Evolutionary conservation across 1,140 invertebrate genomes (phyloP).

Genomic region (Nebria ingens): DNA sequence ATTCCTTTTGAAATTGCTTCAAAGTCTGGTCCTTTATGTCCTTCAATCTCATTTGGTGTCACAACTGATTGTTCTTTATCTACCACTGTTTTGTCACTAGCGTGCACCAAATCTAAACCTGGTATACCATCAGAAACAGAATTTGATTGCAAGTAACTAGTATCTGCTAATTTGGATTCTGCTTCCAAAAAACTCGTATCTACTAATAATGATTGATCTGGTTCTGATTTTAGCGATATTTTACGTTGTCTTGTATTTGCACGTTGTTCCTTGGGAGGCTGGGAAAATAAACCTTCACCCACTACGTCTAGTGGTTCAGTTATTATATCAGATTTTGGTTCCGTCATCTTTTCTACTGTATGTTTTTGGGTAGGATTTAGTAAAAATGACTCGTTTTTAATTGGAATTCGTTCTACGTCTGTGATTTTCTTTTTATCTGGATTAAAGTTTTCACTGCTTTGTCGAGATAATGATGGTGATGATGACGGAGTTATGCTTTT

Average conservation of each 20-base stretch:
- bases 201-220: not conserved
- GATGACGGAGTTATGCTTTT: slow-evolving; percentile 10
- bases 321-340: not conserved
- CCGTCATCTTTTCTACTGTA: not conserved
- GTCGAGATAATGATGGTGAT: slow-evolving; percentile 1
- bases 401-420: slow-evolving; percentile 24
- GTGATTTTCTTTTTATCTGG: slow-evolving; percentile 18
- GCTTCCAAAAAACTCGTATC: not conserved
- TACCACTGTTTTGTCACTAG: slow-evolving; percentile 22
- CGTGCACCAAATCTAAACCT: slow-evolving; percentile 48
- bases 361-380: too few species aligned
- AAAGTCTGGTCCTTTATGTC: slow-evolving; percentile 36
- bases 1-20: slow-evolving; percentile 46
- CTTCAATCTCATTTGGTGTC: slow-evolving; percentile 10
- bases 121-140: slow-evolving; percentile 42
- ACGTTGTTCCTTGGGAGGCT: slow-evolving; percentile 13
- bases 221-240: not conserved
- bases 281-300: not conserved
- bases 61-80: slow-evolving; percentile 18
- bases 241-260: not conserved
- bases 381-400: slow-evolving; percentile 25
- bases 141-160: slow-evolving; percentile 10
- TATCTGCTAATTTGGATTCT: not conserved
- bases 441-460: slow-evolving; percentile 13
- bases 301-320: not conserved